phyloP scores from a whole-genome alignment of 2,888 invertebrate species.

The Tenthredo mesomela region DNA sequence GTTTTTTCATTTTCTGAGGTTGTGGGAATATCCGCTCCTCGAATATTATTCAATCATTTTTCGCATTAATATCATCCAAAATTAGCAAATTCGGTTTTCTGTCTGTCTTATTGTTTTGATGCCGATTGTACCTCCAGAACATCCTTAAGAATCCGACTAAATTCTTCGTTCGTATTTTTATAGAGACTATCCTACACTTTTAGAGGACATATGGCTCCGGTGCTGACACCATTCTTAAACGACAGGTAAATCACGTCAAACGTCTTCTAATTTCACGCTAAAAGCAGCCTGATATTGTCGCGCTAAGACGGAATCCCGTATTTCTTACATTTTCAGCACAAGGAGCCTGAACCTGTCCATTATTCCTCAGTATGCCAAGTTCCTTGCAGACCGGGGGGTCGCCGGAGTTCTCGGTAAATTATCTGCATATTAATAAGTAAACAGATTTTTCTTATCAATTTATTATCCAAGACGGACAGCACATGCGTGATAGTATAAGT shows the following conservation, averaged over 20 bases:
- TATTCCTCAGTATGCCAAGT: slow-evolving; percentile 84
- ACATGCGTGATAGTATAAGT: neutral
- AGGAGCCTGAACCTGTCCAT: slow-evolving; percentile 71
- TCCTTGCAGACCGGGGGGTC: slow-evolving; percentile 82
- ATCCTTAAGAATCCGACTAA: neutral
- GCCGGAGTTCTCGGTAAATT: slow-evolving; percentile 84
- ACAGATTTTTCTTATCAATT: slow-evolving; percentile 11
- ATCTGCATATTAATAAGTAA: slow-evolving; percentile 40
- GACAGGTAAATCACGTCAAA: slow-evolving; percentile 78
- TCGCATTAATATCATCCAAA: too few species aligned
- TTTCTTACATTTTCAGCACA: slow-evolving; percentile 25
- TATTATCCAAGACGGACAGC: neutral
- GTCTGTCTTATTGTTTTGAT: too few species aligned
- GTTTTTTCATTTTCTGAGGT: too few species aligned
- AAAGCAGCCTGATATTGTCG: neutral
- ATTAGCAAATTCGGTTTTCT: too few species aligned
- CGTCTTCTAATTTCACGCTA: neutral
- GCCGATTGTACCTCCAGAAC: too few species aligned
- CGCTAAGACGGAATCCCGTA: neutral
- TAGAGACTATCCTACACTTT: slow-evolving; percentile 74
- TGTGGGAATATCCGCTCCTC: too few species aligned
- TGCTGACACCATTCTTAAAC: slow-evolving; percentile 84
- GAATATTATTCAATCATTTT: too few species aligned
- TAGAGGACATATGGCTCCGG: slow-evolving; percentile 85
- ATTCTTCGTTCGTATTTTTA: neutral